These are phyloP conservation scores for Micropoecilia bifurca DNA, from an alignment of 2,797 vertebrate genomes.

Conservation along the genomic window DNA sequence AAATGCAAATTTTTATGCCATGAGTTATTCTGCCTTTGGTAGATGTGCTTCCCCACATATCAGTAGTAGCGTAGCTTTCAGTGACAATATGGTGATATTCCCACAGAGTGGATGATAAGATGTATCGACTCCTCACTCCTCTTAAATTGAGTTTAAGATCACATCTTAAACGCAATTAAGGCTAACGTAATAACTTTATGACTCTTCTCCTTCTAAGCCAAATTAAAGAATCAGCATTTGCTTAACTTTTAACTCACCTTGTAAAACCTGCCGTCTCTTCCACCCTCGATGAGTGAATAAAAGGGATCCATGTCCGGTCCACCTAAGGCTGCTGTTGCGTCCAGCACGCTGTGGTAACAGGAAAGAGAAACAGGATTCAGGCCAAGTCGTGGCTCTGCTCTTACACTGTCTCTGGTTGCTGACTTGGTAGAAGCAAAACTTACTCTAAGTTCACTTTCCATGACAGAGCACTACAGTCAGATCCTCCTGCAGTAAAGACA, in stretches of 20 bases:
- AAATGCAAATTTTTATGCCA: neutral
- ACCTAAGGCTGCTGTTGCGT: slow-evolving; percentile 86
- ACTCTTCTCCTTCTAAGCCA: neutral
- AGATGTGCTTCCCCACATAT: neutral
- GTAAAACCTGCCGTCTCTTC: slow-evolving; percentile 88
- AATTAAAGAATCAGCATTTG: neutral
- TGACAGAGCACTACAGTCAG: slow-evolving; percentile 82
- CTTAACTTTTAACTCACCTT: slow-evolving; percentile 76
- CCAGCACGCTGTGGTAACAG: slow-evolving; percentile 82
- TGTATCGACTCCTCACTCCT: neutral
- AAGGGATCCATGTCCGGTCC: slow-evolving; percentile 89
- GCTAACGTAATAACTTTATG: neutral
- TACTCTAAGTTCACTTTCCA: slow-evolving; percentile 90
- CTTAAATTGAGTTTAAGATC: neutral
- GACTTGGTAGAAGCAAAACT: slow-evolving; percentile 19
- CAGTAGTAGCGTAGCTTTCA: neutral
- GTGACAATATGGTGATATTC: neutral
- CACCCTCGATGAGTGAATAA: slow-evolving; percentile 89
- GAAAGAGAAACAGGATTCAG: slow-evolving; percentile 14
- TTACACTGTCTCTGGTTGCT: slow-evolving; percentile 5
- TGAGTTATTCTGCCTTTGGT: neutral
- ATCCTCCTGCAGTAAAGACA: slow-evolving; percentile 87
- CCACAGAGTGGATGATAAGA: neutral
- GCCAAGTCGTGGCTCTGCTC: neutral
- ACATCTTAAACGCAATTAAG: neutral